Conservation (phyloP, 2,888 invertebrate genomes). For the Sympetrum striolatum region DNA sequence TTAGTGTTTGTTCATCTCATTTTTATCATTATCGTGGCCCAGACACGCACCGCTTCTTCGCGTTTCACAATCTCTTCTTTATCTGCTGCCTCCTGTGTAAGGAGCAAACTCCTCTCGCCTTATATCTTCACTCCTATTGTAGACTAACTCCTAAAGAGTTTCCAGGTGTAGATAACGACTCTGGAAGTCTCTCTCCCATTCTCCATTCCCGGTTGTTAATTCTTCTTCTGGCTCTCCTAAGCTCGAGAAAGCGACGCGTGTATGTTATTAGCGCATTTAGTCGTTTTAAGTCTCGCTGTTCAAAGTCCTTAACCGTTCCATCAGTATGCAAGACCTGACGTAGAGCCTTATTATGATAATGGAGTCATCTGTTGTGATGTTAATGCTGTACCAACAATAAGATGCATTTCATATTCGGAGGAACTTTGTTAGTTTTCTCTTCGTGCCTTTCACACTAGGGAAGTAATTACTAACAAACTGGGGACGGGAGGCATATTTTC, state of each 20-base stretch:
- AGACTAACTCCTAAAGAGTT: neutral
- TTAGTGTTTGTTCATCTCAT: too few relatives aligned
- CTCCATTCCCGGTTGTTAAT: neutral
- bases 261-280: neutral
- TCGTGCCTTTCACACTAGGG: too few relatives aligned
- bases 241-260: neutral
- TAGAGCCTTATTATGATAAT: too few relatives aligned
- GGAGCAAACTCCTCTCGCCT: neutral
- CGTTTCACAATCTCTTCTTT: neutral
- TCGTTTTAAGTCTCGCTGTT: neutral
- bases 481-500: too few relatives aligned
- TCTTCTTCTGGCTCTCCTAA: neutral
- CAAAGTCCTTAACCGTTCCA: neutral
- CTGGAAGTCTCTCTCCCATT: neutral
- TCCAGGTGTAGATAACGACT: neutral
- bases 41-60: neutral
- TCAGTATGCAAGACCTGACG: too few relatives aligned
- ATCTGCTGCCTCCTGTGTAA: neutral
- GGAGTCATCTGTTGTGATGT: too few relatives aligned
- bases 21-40: neutral
- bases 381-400: too few relatives aligned
- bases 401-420: too few relatives aligned
- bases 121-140: neutral
- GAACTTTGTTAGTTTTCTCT: too few relatives aligned
- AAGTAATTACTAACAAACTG: too few relatives aligned